Evolutionary conservation across 1,140 invertebrate genomes (phyloP).

Genomic region (Octopus bimaculoides): DNA sequence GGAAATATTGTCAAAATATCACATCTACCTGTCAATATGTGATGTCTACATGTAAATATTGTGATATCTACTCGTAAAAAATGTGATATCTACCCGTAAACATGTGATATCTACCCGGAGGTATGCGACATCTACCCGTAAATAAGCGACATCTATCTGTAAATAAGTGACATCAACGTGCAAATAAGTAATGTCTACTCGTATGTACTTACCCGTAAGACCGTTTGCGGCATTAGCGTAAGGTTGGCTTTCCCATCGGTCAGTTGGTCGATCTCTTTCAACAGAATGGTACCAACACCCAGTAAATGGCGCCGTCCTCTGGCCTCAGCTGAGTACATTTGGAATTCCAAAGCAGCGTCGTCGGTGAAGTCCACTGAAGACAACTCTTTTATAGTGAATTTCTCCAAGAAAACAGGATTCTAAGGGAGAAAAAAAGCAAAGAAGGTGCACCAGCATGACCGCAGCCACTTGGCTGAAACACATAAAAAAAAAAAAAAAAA

Average conservation of each 20-base stretch:
- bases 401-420: constrained; percentile 50
- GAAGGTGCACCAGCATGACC: no score
- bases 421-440: constrained; percentile 20
- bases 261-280: constrained; percentile 39
- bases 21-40: no score
- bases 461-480: no score
- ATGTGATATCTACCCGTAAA: no score
- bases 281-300: constrained; percentile 41
- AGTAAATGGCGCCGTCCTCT: constrained; percentile 45
- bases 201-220: constrained; percentile 42
- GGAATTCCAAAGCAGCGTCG: constrained; percentile 45
- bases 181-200: no score
- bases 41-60: no score
- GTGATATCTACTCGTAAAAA: no score
- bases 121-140: no score
- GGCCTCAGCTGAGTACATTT: constrained; percentile 49
- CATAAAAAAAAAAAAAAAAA: background rate
- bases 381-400: constrained; percentile 48
- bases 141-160: no score
- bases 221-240: constrained; percentile 46
- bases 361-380: constrained; percentile 40
- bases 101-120: no score
- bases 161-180: no score
- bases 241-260: constrained; percentile 43
- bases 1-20: no score